Evolutionary conservation across 2,888 invertebrate genomes (phyloP).

Genomic region (Saturnia pavonia): DNA sequence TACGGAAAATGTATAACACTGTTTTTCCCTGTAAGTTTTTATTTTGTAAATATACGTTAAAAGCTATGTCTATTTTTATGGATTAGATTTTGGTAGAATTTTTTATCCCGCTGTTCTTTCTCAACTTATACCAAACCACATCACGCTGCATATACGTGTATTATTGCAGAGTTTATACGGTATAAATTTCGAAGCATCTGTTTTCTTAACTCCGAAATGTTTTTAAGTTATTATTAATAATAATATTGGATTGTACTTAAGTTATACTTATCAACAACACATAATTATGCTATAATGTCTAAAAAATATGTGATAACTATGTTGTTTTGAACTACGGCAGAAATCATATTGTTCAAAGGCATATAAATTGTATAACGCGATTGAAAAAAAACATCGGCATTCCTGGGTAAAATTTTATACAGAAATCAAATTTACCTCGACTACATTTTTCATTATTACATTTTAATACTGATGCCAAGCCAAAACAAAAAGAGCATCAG

Average conservation of each 20-base stretch:
- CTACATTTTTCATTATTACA: no score
- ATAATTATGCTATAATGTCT: background rate
- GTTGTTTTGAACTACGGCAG: background rate
- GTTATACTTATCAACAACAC: background rate
- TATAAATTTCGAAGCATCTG: slow-evolving; percentile 39
- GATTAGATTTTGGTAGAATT: background rate
- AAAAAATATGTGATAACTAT: no score
- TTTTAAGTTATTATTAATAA: slow-evolving; percentile 7
- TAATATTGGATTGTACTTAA: background rate
- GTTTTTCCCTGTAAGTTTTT: no score
- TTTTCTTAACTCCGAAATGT: slow-evolving; percentile 34
- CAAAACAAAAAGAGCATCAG: no score
- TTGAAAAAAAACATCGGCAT: no score
- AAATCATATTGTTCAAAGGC: no score
- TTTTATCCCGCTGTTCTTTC: background rate
- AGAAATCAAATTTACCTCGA: no score
- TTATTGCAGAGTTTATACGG: slow-evolving; percentile 37
- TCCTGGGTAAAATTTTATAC: no score
- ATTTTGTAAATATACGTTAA: background rate
- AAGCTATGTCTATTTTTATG: background rate
- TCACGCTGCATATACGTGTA: slow-evolving; percentile 29
- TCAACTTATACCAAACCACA: slow-evolving; percentile 18
- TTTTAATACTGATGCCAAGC: no score
- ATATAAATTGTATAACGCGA: background rate
- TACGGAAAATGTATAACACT: no score